Base-by-base conservation (phyloP, 2,113 vertebrate genomes). In the Pterocles burchelli region DNA sequence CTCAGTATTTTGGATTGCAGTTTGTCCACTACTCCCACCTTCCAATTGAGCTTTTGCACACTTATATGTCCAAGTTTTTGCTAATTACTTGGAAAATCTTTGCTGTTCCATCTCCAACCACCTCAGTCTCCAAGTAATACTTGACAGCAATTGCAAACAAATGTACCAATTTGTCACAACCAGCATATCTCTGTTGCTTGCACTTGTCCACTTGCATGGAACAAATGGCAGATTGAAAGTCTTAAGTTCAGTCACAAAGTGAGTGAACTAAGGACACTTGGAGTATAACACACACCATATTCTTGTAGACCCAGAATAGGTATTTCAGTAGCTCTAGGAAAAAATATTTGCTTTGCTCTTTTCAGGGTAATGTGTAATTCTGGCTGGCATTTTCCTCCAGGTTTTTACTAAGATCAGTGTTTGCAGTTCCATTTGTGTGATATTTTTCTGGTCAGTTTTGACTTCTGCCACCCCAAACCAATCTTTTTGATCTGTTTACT, bases 381-480 rank as follows among this genome's bases (percentile, higher is more conserved):
- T 84, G 34, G 36, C 38, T 90, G 89, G 63, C 83, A 90, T 96
- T 92, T 96, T 84, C 88, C 54, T 78, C 61, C 29, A 52, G 41
- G 54, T 71, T 74, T 93, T 89, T 57, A 29, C 51, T n/a, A 67
- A 90, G 46, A 90, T 34, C 49, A 34, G 26, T 77, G 48, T 84
- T 89, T 89, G 34, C 33, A 59, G 31, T 88, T 86, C 63, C 89
- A 63, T 74, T 88, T 81, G 48, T 15, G 17, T 84, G 72, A 29
- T 84, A 77, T 88, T 92, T 92, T 93, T 61, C 58, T 52, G 76
- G 90, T 86, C 59, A 83, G 28, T 62, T 88, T 93, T 89, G 59
- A 67, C 59, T 90, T 87, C 68, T 86, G 48, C 68, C 61, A 81
- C n/a, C 38, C 86, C 38, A 26, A 26, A 61, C 10, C 7, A 6